Conservation (phyloP, 2,797 vertebrate species). For the Bovichtus variegatus region DNA sequence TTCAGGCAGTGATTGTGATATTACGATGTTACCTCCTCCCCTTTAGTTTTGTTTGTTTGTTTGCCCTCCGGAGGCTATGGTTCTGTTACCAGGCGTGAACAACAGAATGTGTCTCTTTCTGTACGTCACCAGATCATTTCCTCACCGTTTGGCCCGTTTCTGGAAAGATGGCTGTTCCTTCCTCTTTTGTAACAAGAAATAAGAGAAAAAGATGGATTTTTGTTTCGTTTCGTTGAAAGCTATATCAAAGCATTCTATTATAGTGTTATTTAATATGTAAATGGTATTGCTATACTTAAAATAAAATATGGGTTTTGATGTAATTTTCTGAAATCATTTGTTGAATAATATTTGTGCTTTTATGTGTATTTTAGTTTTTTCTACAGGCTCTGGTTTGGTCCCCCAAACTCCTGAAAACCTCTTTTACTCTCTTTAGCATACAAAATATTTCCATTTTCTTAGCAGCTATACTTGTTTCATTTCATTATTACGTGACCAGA, state of each 20-base stretch:
- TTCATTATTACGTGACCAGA: too few relatives aligned
- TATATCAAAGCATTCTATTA: constrained; percentile 98
- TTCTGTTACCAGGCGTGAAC: constrained; percentile 87
- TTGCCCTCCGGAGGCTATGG: constrained; percentile 39
- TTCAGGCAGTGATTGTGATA: constrained; percentile 93
- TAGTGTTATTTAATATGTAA: constrained; percentile 99
- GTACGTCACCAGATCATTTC: constrained; percentile 87
- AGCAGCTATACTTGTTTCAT: too few relatives aligned
- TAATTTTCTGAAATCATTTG: constrained; percentile 84
- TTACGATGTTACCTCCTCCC: constrained; percentile 57
- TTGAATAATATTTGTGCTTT: constrained; percentile 40
- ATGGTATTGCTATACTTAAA: constrained; percentile 99
- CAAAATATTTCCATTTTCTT: too few relatives aligned
- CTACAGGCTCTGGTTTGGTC: too few relatives aligned
- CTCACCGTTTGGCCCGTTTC: constrained; percentile 86
- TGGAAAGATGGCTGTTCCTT: constrained; percentile 82
- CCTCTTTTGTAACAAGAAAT: constrained; percentile 91
- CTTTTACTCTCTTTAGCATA: too few relatives aligned
- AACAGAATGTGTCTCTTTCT: constrained; percentile 85
- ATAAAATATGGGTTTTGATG: constrained; percentile 99
- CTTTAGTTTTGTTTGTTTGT: constrained; percentile 34
- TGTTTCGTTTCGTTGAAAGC: constrained; percentile 86
- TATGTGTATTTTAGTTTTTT: not conserved
- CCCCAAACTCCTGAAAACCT: too few relatives aligned
- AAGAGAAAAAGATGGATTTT: constrained; percentile 62